phyloP scores from a whole-genome alignment of 2,797 vertebrate species.

The Kryptolebias ocellatus region DNA sequence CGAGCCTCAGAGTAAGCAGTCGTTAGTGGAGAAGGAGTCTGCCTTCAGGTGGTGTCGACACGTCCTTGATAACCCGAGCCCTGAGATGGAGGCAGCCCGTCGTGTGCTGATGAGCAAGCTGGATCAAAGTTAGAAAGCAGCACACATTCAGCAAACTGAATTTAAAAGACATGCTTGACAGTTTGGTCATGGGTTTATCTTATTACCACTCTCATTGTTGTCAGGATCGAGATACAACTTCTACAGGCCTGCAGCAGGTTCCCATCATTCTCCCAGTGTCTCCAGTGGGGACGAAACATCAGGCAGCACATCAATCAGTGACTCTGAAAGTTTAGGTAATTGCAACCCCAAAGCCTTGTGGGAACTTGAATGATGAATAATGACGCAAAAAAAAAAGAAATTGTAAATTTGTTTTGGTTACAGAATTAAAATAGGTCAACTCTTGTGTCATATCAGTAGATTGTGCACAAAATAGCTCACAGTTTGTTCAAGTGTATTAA shows the following conservation, averaged over 20 bases:
- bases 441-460: not conserved
- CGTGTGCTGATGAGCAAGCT: conserved; percentile 76
- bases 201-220: conserved; percentile 1
- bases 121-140: conserved; percentile 76
- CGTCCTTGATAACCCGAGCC: conserved; percentile 84
- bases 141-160: not conserved
- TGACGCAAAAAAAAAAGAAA: no score
- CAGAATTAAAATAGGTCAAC: no score
- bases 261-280: conserved; percentile 1
- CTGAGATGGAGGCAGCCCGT: conserved; percentile 82
- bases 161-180: not conserved
- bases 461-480: not conserved
- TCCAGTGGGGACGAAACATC: conserved; percentile 25
- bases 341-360: not conserved
- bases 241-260: conserved; percentile 40
- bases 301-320: not conserved
- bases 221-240: conserved; percentile 42
- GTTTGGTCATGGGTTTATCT: not conserved
- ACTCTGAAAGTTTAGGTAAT: conserved; percentile 48
- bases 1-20: conserved; percentile 65
- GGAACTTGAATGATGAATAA: not conserved
- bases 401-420: no score
- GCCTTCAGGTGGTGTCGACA: conserved; percentile 85
- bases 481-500: not conserved
- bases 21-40: conserved; percentile 58